Conservation (phyloP, 2,113 vertebrate genomes). For the Tursiops truncatus region DNA sequence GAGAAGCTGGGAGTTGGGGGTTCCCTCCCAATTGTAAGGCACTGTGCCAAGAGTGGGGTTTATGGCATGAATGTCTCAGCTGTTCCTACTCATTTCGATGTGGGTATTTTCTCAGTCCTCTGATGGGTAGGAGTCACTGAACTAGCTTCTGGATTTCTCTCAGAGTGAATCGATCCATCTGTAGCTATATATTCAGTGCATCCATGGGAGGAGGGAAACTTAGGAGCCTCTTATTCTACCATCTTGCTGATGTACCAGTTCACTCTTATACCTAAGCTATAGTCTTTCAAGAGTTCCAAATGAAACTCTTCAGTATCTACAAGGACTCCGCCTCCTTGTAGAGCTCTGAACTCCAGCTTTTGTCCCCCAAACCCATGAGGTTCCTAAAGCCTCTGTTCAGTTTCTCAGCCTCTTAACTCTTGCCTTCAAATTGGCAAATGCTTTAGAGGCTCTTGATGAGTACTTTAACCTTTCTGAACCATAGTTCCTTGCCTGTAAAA, state of each 20-base stretch:
- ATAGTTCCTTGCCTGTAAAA: slow-evolving; percentile 12
- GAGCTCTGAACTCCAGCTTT: neutral
- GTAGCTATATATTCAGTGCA: neutral
- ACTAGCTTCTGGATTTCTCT: neutral
- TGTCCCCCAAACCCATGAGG: neutral
- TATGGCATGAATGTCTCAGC: neutral
- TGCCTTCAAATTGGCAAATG: slow-evolving; percentile 26
- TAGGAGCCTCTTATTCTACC: neutral
- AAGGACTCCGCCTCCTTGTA: neutral
- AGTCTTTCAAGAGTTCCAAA: neutral
- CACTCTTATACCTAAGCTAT: neutral
- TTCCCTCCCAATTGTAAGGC: neutral
- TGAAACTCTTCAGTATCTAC: slow-evolving; percentile 12
- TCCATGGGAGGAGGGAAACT: neutral
- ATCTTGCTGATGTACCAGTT: neutral
- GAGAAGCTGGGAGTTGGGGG: neutral
- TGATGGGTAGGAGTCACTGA: neutral
- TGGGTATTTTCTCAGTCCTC: neutral
- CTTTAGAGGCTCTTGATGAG: neutral
- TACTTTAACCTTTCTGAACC: neutral
- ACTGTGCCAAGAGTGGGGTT: neutral
- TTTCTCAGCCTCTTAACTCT: slow-evolving; percentile 18
- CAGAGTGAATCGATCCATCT: neutral
- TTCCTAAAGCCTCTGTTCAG: neutral
- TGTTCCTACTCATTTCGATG: neutral